These are phyloP conservation scores for Acinonyx jubatus DNA, from an alignment of 2,113 vertebrate genomes.

Conservation along the genomic window DNA sequence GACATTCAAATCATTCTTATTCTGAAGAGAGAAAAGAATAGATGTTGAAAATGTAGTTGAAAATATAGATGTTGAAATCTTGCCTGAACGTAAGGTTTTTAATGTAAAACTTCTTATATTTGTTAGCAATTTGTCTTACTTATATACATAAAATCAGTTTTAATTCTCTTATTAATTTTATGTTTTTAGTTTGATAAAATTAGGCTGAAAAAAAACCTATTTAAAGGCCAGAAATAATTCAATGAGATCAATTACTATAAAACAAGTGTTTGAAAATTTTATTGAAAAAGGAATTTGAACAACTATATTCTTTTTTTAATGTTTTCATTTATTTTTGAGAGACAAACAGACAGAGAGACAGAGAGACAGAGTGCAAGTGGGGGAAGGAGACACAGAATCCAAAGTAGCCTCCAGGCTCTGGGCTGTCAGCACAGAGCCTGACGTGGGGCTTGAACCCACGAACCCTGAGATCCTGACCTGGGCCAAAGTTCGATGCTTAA, in stretches of 20 bases:
- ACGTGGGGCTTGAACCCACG: too few species aligned
- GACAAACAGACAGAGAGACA: too few species aligned
- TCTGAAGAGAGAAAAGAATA: not conserved
- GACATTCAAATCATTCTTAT: not conserved
- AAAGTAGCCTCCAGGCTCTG: too few species aligned
- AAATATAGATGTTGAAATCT: not conserved
- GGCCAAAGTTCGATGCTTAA: too few species aligned
- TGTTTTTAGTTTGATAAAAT: not conserved
- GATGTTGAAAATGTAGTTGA: constrained; percentile 27
- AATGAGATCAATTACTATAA: not conserved
- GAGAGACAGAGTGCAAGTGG: too few species aligned
- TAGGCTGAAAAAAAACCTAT: not conserved
- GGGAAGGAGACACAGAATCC: too few species aligned
- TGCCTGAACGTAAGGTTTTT: not conserved
- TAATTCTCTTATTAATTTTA: not conserved
- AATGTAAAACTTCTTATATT: not conserved
- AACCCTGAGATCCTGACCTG: too few species aligned
- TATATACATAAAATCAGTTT: not conserved
- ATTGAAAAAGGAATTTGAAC: not conserved
- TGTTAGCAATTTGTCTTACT: not conserved
- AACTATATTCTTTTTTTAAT: not conserved
- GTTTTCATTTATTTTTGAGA: too few species aligned
- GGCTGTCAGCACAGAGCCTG: too few species aligned
- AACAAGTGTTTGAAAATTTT: not conserved
- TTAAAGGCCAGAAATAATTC: not conserved